These are phyloP conservation scores for Argentina silus DNA, from an alignment of 2,797 vertebrate species.

Conservation along the genomic window DNA sequence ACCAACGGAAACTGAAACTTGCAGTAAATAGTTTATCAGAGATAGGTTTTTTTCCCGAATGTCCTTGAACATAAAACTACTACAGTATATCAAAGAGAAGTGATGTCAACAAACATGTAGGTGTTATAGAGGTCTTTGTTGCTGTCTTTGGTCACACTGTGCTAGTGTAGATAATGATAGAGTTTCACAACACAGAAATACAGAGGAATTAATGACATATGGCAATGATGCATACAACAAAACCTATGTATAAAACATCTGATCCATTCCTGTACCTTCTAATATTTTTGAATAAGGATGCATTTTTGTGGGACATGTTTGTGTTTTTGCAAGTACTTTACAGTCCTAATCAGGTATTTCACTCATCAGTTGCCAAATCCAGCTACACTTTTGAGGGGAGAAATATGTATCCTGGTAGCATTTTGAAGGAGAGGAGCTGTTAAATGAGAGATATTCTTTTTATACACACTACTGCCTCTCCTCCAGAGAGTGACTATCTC, in stretches of 20 bases:
- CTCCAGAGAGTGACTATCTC: conserved; percentile 37
- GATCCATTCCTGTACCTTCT: conserved; percentile 42
- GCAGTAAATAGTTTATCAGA: conserved; percentile 57
- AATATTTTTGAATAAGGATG: conserved; percentile 43
- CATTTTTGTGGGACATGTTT: conserved; percentile 23
- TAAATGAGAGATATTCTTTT: conserved; percentile 50
- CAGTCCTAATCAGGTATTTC: conserved; percentile 38
- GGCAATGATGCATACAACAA: conserved; percentile 29
- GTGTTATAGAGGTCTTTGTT: not conserved
- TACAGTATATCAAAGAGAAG: conserved; percentile 23
- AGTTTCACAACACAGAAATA: no score
- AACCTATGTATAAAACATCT: conserved; percentile 20
- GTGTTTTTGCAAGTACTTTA: conserved; percentile 32
- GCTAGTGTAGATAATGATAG: not conserved
- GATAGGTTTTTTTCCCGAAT: conserved; percentile 58
- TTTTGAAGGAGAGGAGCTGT: conserved; percentile 44
- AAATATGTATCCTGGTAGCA: conserved; percentile 40
- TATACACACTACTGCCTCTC: conserved; percentile 45
- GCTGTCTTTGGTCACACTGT: conserved; percentile 33
- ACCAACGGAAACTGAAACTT: conserved; percentile 74
- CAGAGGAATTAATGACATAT: no score
- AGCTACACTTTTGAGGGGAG: conserved; percentile 24
- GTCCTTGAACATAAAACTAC: conserved; percentile 28
- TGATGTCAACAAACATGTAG: conserved; percentile 30
- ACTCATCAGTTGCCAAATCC: conserved; percentile 43